Evolutionary conservation across 2,888 invertebrate species (phyloP).

Genomic region (Scaptomyza cyrtandrae): DNA sequence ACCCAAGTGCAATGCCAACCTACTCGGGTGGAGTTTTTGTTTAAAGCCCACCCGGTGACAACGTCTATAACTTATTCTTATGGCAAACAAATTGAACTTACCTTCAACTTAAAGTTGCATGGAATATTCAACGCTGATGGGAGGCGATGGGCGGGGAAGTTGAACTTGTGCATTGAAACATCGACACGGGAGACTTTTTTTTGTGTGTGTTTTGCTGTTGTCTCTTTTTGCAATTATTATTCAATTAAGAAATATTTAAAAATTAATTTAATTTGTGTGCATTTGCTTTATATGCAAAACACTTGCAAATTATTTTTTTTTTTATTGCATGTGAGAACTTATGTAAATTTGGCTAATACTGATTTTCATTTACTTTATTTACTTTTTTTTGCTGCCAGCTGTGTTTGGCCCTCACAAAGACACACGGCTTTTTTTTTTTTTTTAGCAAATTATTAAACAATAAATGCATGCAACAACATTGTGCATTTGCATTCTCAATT

Average conservation of each 20-base stretch:
- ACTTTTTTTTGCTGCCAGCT: background rate
- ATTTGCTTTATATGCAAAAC: slow-evolving; percentile 51
- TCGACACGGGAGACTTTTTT: slow-evolving; percentile 49
- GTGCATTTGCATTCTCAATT: slow-evolving; percentile 45
- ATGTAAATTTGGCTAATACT: slow-evolving; percentile 57
- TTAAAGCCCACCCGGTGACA: slow-evolving; percentile 36
- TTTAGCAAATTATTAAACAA: slow-evolving; percentile 65
- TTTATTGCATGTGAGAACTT: slow-evolving; percentile 64
- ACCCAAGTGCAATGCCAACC: slow-evolving; percentile 61
- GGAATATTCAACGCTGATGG: slow-evolving; percentile 29
- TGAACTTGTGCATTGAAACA: slow-evolving; percentile 48
- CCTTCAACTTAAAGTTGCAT: slow-evolving; percentile 64
- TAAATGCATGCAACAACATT: slow-evolving; percentile 54
- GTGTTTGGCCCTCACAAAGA: slow-evolving; percentile 60
- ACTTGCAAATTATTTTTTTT: slow-evolving; percentile 36
- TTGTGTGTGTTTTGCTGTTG: slow-evolving; percentile 7
- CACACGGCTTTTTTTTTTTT: slow-evolving; percentile 52
- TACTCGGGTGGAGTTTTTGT: slow-evolving; percentile 12
- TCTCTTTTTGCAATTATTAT: slow-evolving; percentile 49
- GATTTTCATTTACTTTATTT: slow-evolving; percentile 6
- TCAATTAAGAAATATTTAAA: slow-evolving; percentile 74
- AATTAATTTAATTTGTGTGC: slow-evolving; percentile 59
- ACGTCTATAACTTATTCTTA: slow-evolving; percentile 14
- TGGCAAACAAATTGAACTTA: slow-evolving; percentile 62
- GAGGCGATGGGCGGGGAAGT: slow-evolving; percentile 15